Conservation (phyloP, 1,140 invertebrate genomes). For the Drosophila simulans region DNA sequence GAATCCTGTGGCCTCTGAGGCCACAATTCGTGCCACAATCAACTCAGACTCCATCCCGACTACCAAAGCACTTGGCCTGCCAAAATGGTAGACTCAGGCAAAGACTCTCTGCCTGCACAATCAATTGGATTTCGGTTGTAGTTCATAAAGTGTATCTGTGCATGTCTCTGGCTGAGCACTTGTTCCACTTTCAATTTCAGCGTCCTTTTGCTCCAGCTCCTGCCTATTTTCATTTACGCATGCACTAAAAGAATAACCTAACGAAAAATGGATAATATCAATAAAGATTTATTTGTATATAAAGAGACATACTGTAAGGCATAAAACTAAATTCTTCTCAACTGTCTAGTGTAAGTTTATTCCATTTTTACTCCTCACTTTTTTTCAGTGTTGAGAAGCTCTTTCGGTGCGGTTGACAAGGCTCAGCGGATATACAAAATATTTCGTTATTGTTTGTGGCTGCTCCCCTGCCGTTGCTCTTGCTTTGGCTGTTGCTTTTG, state of each 20-base stretch:
- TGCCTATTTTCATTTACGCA: constrained; percentile 22
- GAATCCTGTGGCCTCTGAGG: constrained; percentile 43
- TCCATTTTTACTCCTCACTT: no score
- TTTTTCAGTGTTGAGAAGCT: constrained; percentile 16
- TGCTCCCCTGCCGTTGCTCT: constrained; percentile 5
- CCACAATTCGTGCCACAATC: constrained; percentile 50
- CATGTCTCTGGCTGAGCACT: constrained; percentile 19
- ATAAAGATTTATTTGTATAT: no score
- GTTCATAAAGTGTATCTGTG: constrained; percentile 51
- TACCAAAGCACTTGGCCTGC: constrained; percentile 38
- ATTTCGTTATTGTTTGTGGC: constrained; percentile 62
- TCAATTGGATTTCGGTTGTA: constrained; percentile 59
- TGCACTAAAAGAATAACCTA: constrained; percentile 3
- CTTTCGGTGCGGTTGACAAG: constrained; percentile 32
- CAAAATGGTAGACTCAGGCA: constrained; percentile 38
- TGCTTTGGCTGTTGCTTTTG: constrained; percentile 3
- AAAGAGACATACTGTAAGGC: no score
- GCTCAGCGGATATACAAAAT: constrained; percentile 50
- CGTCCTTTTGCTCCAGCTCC: constrained; percentile 8
- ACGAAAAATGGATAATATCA: background rate
- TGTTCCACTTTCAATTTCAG: constrained; percentile 7
- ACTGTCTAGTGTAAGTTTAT: no score
- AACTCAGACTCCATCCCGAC: constrained; percentile 18
- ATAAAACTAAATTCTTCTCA: no score
- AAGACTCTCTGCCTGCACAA: constrained; percentile 30